A percentile compares a stretch with the other conserved stretches of the same genome.
phyloP scores from a whole-genome alignment of 2,797 vertebrate species.

The Phrynocephalus forsythii region DNA sequence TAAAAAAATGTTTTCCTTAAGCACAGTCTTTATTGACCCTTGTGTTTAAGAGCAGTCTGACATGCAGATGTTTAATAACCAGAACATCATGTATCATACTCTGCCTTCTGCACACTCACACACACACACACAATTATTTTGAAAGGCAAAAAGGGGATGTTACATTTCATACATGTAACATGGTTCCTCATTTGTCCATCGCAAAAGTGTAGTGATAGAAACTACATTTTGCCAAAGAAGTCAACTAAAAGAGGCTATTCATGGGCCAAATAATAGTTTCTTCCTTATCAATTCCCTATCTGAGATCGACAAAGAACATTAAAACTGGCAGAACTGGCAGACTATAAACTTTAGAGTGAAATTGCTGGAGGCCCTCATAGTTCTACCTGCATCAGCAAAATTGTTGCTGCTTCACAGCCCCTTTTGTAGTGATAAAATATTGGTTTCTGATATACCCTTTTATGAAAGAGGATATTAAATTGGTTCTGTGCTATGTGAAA shows the following conservation, averaged over 20 bases:
- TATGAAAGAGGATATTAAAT: not conserved
- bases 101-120: too few relatives aligned
- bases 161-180: not conserved
- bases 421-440: not conserved
- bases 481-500: not conserved
- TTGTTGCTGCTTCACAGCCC: not conserved
- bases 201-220: not conserved
- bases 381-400: not conserved
- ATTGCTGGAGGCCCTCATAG: too few relatives aligned
- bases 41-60: not conserved
- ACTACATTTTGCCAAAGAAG: not conserved
- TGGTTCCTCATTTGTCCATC: too few relatives aligned
- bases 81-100: too few relatives aligned
- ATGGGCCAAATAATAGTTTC: not conserved
- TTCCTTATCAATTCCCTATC: not conserved
- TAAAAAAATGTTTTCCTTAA: not conserved
- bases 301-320: not conserved
- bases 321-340: conserved; percentile 2
- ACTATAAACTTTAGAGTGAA: not conserved
- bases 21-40: not conserved
- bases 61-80: not conserved
- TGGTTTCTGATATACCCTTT: not conserved
- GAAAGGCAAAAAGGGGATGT: not conserved
- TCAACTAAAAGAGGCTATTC: not conserved
- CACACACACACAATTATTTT: not conserved